phyloP scores from a whole-genome alignment of 2,888 invertebrate genomes.

The Nomada hirtipes region DNA sequence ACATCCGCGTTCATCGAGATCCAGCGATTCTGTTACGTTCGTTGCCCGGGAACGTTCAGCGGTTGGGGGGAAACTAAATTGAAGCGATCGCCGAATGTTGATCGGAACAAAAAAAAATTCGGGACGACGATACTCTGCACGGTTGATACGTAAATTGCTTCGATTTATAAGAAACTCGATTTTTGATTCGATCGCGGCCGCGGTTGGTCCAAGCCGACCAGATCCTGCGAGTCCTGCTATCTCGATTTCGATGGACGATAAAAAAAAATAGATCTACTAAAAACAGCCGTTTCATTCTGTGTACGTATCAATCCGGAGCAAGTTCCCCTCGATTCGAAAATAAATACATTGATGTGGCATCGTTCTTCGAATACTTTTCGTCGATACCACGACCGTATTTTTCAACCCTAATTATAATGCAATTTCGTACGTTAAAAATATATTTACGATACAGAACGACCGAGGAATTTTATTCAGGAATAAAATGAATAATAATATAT shows the following conservation, averaged over 20 bases:
- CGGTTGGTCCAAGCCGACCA: neutral
- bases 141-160: neutral
- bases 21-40: conserved; percentile 44
- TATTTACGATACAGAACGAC: neutral
- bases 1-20: conserved; percentile 64
- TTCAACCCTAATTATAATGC: conserved; percentile 33
- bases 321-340: conserved; percentile 23
- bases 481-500: neutral
- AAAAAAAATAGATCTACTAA: neutral
- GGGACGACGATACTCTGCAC: neutral
- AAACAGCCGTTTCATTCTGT: conserved; percentile 17
- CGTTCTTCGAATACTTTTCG: neutral
- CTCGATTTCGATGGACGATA: conserved; percentile 18
- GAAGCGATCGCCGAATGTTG: conserved; percentile 9
- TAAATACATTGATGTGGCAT: conserved; percentile 28
- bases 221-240: neutral
- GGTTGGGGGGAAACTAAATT: neutral
- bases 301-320: neutral
- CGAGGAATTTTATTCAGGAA: neutral
- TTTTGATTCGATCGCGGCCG: neutral
- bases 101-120: conserved; percentile 7
- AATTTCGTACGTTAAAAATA: neutral
- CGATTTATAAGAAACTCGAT: conserved; percentile 17
- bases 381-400: conserved; percentile 21
- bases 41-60: neutral